These are phyloP conservation scores for Acronicta alni DNA, from an alignment of 2,888 invertebrate genomes.

Conservation along the genomic window DNA sequence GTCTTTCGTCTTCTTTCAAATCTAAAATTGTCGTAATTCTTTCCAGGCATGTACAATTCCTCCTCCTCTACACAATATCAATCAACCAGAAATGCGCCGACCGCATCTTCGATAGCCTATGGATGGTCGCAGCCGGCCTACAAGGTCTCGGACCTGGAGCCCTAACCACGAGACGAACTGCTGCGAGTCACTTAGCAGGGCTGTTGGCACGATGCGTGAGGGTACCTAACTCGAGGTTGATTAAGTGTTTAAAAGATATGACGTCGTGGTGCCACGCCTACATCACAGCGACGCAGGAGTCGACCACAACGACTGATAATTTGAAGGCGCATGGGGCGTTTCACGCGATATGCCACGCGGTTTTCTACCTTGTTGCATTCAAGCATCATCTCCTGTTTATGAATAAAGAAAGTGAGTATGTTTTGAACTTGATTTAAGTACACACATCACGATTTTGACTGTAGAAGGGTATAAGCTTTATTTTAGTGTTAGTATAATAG, in stretches of 20 bases:
- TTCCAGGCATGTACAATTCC: slow-evolving; percentile 85
- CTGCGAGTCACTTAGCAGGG: slow-evolving; percentile 82
- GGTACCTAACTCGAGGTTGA: slow-evolving; percentile 77
- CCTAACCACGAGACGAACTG: slow-evolving; percentile 77
- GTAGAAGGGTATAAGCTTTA: too few relatives aligned
- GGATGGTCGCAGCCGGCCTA: slow-evolving; percentile 80
- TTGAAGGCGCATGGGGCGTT: slow-evolving; percentile 94
- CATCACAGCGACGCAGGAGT: slow-evolving; percentile 91
- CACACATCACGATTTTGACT: too few relatives aligned
- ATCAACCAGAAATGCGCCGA: slow-evolving; percentile 84
- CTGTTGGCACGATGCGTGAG: slow-evolving; percentile 81
- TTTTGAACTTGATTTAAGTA: background rate
- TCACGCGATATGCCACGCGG: slow-evolving; percentile 96
- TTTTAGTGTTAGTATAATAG: too few relatives aligned
- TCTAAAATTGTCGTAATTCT: background rate
- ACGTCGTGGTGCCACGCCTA: slow-evolving; percentile 96
- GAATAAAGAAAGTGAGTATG: slow-evolving; percentile 92
- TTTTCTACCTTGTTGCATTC: slow-evolving; percentile 97
- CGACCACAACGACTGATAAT: slow-evolving; percentile 71
- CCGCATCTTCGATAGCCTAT: slow-evolving; percentile 75
- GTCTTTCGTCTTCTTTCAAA: too few relatives aligned
- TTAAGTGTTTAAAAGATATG: slow-evolving; percentile 90
- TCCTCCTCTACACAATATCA: slow-evolving; percentile 84
- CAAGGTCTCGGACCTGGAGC: slow-evolving; percentile 79
- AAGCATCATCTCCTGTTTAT: slow-evolving; percentile 95